Percentiles rank a stretch among this genome's conserved stretches.
These are phyloP conservation scores for Zapus hudsonius DNA, from an alignment of 2,113 vertebrate genomes.

Conservation along the genomic window DNA sequence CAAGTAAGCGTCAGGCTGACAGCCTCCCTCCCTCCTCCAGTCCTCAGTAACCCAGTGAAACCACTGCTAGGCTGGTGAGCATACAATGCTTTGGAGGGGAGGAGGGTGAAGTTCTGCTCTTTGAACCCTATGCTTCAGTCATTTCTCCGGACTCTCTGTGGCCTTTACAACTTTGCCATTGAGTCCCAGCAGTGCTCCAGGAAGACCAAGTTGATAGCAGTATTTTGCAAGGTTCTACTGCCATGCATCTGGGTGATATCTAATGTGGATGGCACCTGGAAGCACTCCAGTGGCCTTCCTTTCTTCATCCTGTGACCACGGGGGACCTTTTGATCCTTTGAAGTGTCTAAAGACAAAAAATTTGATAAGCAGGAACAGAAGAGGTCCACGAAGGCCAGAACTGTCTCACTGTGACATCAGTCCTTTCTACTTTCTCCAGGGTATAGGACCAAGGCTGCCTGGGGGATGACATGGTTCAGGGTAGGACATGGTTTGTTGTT, in stretches of 20 bases:
- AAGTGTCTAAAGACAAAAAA: constrained; percentile 6
- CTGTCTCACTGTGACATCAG: background rate
- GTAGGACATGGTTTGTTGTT: background rate
- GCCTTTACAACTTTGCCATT: background rate
- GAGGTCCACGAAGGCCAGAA: background rate
- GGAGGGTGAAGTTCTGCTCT: background rate
- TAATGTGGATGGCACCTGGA: background rate
- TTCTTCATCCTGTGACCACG: background rate
- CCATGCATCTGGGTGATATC: background rate
- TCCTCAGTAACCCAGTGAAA: background rate
- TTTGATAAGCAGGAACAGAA: background rate
- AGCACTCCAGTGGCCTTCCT: background rate
- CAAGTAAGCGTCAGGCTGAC: background rate
- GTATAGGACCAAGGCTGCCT: background rate
- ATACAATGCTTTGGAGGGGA: background rate
- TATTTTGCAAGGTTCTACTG: background rate
- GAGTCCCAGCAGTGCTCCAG: background rate
- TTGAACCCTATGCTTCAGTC: background rate
- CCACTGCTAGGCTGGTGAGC: background rate
- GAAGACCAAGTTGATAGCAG: background rate
- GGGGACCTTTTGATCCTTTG: background rate
- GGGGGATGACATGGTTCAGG: background rate
- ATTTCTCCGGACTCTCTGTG: background rate
- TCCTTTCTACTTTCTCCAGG: background rate
- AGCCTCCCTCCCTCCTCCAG: background rate